A percentile compares a stretch with the other conserved stretches of the same genome.
These are phyloP conservation scores for Mythimna pallens DNA, from an alignment of 2,888 invertebrate genomes.

Conservation along the genomic window DNA sequence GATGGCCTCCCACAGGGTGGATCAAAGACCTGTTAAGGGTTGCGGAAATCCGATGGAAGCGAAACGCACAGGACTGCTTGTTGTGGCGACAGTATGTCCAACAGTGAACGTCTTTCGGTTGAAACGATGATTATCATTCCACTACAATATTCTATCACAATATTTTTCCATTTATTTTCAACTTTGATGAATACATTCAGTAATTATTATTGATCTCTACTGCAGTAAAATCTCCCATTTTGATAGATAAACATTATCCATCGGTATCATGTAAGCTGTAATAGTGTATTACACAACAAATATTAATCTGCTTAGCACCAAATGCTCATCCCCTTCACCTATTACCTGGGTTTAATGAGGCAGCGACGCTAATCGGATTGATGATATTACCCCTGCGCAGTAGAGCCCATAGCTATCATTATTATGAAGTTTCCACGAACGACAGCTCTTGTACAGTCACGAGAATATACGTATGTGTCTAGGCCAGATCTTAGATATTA, in stretches of 20 bases:
- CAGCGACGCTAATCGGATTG: constrained; percentile 33
- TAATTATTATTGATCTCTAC: background rate
- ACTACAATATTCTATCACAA: too few relatives aligned
- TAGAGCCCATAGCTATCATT: background rate
- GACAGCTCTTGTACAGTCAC: constrained; percentile 16
- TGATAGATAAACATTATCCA: background rate
- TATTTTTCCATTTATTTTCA: too few relatives aligned
- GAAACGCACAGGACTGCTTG: too few relatives aligned
- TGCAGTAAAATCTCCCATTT: background rate
- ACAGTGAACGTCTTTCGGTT: too few relatives aligned
- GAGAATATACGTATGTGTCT: background rate
- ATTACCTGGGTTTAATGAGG: constrained; percentile 33
- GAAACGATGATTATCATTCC: too few relatives aligned
- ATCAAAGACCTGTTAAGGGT: too few relatives aligned
- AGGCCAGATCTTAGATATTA: too few relatives aligned
- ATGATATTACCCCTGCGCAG: constrained; percentile 2
- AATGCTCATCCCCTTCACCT: constrained; percentile 11
- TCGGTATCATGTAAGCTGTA: background rate
- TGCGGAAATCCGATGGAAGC: too few relatives aligned
- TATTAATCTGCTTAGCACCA: constrained; percentile 31
- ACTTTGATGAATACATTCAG: too few relatives aligned
- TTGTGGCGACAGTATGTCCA: too few relatives aligned
- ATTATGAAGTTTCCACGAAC: background rate
- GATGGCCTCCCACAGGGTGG: too few relatives aligned
- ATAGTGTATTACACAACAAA: background rate